Percentiles rank a stretch among this genome's conserved stretches.
Evolutionary conservation across 2,888 invertebrate genomes (phyloP).

Genomic region (Meganola albula): DNA sequence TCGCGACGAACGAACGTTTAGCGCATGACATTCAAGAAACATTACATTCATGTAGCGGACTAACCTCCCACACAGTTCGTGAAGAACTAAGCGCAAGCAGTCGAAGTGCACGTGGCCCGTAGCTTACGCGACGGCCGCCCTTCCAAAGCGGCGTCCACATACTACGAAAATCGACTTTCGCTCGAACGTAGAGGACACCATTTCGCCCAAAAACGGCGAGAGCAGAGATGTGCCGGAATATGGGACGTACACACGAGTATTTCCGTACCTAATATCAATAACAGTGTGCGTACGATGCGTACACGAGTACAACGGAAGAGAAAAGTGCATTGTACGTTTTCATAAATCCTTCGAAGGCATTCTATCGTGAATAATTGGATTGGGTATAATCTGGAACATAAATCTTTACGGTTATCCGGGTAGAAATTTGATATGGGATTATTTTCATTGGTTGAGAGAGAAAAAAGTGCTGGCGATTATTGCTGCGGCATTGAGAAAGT

Average conservation of each 20-base stretch:
- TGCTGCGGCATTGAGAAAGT: conserved; percentile 59
- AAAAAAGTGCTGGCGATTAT: conserved; percentile 53
- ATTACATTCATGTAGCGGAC: conserved; percentile 71
- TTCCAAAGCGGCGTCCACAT: conserved; percentile 58
- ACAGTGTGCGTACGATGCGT: conserved; percentile 55
- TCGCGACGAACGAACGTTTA: conserved; percentile 49
- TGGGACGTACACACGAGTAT: conserved; percentile 69
- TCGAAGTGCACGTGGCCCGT: conserved; percentile 72
- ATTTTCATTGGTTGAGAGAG: conserved; percentile 43
- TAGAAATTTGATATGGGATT: conserved; percentile 53
- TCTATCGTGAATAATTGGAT: conserved; percentile 36
- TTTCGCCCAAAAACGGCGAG: conserved; percentile 50
- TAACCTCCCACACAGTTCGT: conserved; percentile 76
- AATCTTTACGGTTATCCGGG: conserved; percentile 41
- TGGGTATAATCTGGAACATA: conserved; percentile 34
- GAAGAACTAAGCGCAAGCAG: conserved; percentile 76
- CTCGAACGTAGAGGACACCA: conserved; percentile 51
- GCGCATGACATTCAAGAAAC: conserved; percentile 66
- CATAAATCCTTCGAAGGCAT: conserved; percentile 29
- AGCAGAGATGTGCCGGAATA: conserved; percentile 64
- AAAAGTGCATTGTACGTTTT: conserved; percentile 58
- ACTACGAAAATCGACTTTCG: conserved; percentile 68
- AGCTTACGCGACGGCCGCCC: conserved; percentile 74
- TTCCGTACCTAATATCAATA: conserved; percentile 64
- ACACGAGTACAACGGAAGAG: conserved; percentile 44